Base-by-base conservation (phyloP, 1,140 invertebrate genomes). In the Doryteuthis pealeii region DNA sequence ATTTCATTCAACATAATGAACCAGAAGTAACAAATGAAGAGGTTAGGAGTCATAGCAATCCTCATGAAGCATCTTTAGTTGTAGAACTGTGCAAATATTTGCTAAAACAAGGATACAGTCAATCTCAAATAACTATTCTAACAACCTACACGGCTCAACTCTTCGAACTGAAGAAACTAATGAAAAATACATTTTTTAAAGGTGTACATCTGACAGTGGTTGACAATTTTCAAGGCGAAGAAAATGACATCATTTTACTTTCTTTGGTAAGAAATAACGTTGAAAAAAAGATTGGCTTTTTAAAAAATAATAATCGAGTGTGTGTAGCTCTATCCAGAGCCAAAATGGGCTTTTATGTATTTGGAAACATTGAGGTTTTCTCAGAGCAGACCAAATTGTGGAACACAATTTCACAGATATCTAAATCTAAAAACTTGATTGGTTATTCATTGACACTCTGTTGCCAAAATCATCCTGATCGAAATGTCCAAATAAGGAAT, bases 291-390 rank as follows among this genome's bases (percentile, higher is more conserved):
- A 1, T 62, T 81, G 95, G 95, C 5, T 96, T 95, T 88, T 85
- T 96, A 5, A 90, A 90, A 31, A 91, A 89, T 65, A 89, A 91
- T 70, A 96, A 96, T 87, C 88, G 95, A 72, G 90, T 96, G 54
- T 95, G 93, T 88, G 94, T 96, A 1, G 94, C 94, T 12, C 86
- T 96, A 10, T 95, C 94, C 0, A 87, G 94, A 79, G 94, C 94
- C 0, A 92, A 91, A 82, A 90, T 91, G 87, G 95, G 92, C 78
- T 80, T 92, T 66, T 92, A 89, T 80, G 87, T 91, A 22, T 89
- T 92, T 76, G 92, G 93, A 40, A 94, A 95, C 85, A 91, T 94
- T 79, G 82, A 90, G 2, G 89, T 90, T 31, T 81, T 94, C 10
- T 84, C 70, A 12, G 65, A 83, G 35, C 77, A 84, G 8, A 87